Base-by-base conservation (phyloP, 2,113 vertebrate genomes). In the Uria aalge region DNA sequence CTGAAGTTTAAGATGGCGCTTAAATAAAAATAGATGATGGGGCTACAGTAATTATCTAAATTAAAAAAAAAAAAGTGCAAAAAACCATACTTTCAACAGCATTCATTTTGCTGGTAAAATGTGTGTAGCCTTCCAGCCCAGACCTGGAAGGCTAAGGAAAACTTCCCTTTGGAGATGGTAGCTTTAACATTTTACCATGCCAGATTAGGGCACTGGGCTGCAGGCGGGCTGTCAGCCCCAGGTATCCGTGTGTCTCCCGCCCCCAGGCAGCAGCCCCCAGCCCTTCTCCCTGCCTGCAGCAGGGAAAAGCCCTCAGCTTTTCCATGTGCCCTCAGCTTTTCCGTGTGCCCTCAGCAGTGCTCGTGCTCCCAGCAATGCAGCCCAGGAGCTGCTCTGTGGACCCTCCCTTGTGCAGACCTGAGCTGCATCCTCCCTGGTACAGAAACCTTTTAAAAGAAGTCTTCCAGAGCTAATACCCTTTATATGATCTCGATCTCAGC, bases 321-420 rank as follows among this genome's bases (percentile, higher is more conserved):
- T 45, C 41, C 21, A 5, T 22, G 26, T 66, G 64, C 38, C 21
- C 43, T 27, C 38, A 16, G 40, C 26, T 66, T 66, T 43, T 38
- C 53, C 3, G 0, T 45, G 5, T 55, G n/a, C 27, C 30, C 34
- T 67, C 52, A 34, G 52, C 34, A 52, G 26, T 3, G 5, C 34
- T 56, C 5, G 0, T 2, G 2, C 14, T 63, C 34, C 23, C 0
- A 0, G 55, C 11, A 3, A 11, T 38, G 38, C 56, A 94, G 38
- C 60, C 47, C 69, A 32, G 52, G 32, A 72, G 52, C 62, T 85
- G 62, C 57, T 59, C 62, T 60, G 57, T 6, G 22, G n/a, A 34
- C 20, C 20, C 6, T 67, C 47, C 6, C 9, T 79, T 3, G 0
- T 14, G 24, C 32, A 69, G 52, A 30, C 10, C 32, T 0, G 5